A percentile compares a stretch with the other conserved stretches of the same genome.
These are phyloP conservation scores for Lemur catta DNA, from an alignment of 2,797 vertebrate genomes.

Conservation along the genomic window DNA sequence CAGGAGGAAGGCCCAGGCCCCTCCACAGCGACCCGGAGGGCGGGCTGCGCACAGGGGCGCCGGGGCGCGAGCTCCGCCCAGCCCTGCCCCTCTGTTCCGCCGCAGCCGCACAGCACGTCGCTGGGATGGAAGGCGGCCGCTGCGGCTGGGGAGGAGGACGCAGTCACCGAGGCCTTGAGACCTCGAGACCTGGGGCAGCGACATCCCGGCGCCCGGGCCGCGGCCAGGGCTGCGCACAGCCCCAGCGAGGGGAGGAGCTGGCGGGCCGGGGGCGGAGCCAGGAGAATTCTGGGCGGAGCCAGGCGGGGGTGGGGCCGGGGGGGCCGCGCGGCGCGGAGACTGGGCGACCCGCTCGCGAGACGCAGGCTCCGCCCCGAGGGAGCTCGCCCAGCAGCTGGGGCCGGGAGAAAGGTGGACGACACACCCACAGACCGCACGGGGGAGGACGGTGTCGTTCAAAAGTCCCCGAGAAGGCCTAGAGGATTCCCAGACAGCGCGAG, in stretches of 20 bases:
- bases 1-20: too few species aligned
- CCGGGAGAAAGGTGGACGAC: not conserved
- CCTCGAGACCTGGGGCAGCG: not conserved
- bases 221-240: too few species aligned
- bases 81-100: not conserved
- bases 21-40: too few species aligned
- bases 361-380: not conserved
- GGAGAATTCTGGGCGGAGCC: too few species aligned
- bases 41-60: not conserved
- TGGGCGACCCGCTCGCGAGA: too few species aligned
- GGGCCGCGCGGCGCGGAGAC: too few species aligned
- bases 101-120: not conserved
- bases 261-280: too few species aligned
- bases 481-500: not conserved
- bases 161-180: too few species aligned
- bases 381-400: not conserved
- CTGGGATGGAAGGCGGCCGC: too few species aligned
- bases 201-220: not conserved
- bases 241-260: too few species aligned
- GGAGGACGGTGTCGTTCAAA: not conserved
- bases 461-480: not conserved
- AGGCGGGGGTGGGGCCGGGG: too few species aligned
- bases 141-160: not conserved
- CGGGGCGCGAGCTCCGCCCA: rapidly evolving
- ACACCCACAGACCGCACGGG: too few species aligned